Evolutionary conservation across 2,797 vertebrate genomes (phyloP).

Genomic region (Anguilla megastoma): DNA sequence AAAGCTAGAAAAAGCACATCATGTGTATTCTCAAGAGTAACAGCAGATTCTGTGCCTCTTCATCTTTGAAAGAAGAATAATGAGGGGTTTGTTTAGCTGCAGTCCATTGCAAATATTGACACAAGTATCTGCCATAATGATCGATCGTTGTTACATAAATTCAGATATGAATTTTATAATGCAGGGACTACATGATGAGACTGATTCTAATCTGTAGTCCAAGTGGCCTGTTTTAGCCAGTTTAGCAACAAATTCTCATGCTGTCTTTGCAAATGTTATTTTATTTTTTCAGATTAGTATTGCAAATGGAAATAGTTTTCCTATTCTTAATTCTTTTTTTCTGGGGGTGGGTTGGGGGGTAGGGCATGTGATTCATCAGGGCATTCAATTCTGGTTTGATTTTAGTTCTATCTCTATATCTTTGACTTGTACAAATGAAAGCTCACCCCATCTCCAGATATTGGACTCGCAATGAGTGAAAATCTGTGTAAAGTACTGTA

Average conservation of each 20-base stretch:
- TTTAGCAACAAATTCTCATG: background rate
- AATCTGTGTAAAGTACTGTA: background rate
- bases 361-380: background rate
- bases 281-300: background rate
- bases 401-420: background rate
- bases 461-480: too few relatives aligned
- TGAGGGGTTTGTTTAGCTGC: background rate
- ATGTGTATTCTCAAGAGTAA: background rate
- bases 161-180: background rate
- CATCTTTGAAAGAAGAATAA: background rate
- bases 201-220: background rate
- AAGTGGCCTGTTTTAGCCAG: background rate
- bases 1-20: background rate
- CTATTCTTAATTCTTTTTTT: background rate
- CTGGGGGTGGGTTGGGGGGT: background rate
- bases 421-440: background rate
- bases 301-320: background rate
- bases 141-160: background rate
- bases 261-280: too few relatives aligned
- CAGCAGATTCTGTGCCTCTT: background rate
- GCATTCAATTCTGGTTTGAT: background rate
- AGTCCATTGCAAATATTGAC: background rate
- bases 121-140: constrained; percentile 4
- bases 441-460: background rate
- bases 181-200: background rate